These are phyloP conservation scores for Drosophila santomea DNA, from an alignment of 1,140 invertebrate species.

Conservation along the genomic window DNA sequence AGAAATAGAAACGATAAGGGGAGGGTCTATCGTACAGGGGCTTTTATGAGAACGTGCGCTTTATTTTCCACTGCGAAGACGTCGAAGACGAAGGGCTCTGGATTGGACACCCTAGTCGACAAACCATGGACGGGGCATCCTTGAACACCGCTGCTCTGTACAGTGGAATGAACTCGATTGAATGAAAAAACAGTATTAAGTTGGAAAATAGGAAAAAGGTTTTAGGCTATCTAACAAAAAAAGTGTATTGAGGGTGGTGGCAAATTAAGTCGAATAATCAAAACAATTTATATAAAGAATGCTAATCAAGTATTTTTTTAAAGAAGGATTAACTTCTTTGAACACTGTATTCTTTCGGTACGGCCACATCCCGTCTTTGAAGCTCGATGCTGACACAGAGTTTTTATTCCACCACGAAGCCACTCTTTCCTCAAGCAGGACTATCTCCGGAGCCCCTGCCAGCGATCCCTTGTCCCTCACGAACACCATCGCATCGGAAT, in stretches of 20 bases:
- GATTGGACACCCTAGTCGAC: conserved; percentile 24
- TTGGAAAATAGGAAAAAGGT: no score
- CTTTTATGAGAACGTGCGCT: conserved; percentile 75
- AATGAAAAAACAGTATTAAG: background rate
- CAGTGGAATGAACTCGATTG: background rate
- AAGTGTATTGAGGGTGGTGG: no score
- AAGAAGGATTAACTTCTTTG: background rate
- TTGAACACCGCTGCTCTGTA: conserved; percentile 15
- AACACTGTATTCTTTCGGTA: conserved; percentile 17
- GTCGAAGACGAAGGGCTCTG: conserved; percentile 35
- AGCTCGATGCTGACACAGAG: conserved; percentile 45
- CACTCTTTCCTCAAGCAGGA: conserved; percentile 8
- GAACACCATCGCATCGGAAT: conserved; percentile 52
- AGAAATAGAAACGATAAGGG: conserved; percentile 29
- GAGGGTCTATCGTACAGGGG: conserved; percentile 56
- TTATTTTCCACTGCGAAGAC: conserved; percentile 62
- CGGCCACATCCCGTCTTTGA: conserved; percentile 50
- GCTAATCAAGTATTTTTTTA: background rate
- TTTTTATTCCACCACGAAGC: conserved; percentile 19
- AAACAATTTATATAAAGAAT: background rate
- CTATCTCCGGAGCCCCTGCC: conserved; percentile 24
- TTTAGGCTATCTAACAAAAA: no score
- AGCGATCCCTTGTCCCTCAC: conserved; percentile 45
- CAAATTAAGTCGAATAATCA: no score
- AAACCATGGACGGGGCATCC: conserved; percentile 2